These are phyloP conservation scores for Menidia menidia DNA, from an alignment of 2,797 vertebrate genomes.

Conservation along the genomic window DNA sequence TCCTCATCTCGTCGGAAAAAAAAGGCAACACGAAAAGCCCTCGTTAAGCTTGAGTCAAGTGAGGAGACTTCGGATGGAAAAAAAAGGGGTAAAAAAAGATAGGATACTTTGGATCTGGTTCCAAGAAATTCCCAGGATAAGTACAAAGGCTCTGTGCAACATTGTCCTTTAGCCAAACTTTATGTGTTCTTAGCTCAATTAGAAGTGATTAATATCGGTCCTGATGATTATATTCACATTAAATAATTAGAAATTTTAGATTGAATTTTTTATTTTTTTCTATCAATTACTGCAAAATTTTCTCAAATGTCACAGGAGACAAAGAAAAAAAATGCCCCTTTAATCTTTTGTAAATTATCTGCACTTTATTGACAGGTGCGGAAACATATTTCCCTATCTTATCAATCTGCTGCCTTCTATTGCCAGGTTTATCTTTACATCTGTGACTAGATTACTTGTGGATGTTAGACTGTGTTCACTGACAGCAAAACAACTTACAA, in stretches of 20 bases:
- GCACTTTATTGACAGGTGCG: neutral
- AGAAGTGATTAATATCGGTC: neutral
- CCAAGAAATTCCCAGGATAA: neutral
- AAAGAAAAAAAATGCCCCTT: too few species aligned
- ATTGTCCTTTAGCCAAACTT: neutral
- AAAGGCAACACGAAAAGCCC: slow-evolving; percentile 30
- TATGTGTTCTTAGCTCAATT: neutral
- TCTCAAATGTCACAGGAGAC: neutral
- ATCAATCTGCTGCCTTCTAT: neutral
- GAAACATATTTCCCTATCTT: neutral
- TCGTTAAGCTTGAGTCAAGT: slow-evolving; percentile 29
- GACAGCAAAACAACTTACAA: neutral
- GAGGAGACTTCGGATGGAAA: slow-evolving; percentile 29
- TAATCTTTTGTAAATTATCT: neutral
- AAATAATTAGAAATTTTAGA: too few species aligned
- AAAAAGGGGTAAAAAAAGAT: neutral
- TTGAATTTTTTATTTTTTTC: neutral
- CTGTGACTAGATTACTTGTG: neutral
- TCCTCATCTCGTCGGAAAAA: slow-evolving; percentile 46
- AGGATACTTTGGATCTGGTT: neutral
- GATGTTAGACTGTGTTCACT: neutral
- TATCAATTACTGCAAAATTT: neutral
- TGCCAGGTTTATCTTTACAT: neutral
- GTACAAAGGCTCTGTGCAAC: neutral
- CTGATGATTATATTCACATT: too few species aligned